Conservation (phyloP, 2,888 invertebrate species). For the Anaspis maculata region DNA sequence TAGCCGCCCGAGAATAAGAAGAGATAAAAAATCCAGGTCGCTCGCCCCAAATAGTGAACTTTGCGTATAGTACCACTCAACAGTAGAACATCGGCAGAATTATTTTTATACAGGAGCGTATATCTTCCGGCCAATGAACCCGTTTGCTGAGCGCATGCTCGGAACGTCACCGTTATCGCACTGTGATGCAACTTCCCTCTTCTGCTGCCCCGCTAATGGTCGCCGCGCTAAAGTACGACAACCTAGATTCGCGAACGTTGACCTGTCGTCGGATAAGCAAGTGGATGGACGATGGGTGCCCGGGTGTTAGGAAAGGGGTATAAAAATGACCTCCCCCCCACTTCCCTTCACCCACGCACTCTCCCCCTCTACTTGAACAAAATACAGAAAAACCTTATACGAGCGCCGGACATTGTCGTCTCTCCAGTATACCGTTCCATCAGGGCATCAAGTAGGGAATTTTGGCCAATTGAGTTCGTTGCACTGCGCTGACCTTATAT, state of each 20-base stretch:
- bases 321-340: too few species aligned
- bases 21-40: conserved; percentile 4
- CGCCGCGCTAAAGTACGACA: conserved; percentile 25
- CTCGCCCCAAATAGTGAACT: conserved; percentile 27
- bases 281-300: background rate
- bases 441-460: conserved; percentile 1
- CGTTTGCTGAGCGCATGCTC: conserved; percentile 20
- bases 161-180: conserved; percentile 24
- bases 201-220: conserved; percentile 14
- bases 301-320: too few species aligned
- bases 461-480: conserved; percentile 16
- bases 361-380: too few species aligned
- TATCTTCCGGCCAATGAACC: conserved; percentile 12
- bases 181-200: conserved; percentile 25
- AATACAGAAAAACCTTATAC: too few species aligned
- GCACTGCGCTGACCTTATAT: conserved; percentile 19
- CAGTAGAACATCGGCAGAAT: too few species aligned
- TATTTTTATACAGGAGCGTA: conserved; percentile 7
- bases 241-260: conserved; percentile 29
- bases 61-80: too few species aligned
- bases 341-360: too few species aligned
- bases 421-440: too few species aligned
- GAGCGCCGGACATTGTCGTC: too few species aligned
- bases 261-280: conserved; percentile 16
- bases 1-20: too few species aligned